Base-by-base conservation (phyloP, 2,797 vertebrate genomes). In the Eupleurogrammus muticus region DNA sequence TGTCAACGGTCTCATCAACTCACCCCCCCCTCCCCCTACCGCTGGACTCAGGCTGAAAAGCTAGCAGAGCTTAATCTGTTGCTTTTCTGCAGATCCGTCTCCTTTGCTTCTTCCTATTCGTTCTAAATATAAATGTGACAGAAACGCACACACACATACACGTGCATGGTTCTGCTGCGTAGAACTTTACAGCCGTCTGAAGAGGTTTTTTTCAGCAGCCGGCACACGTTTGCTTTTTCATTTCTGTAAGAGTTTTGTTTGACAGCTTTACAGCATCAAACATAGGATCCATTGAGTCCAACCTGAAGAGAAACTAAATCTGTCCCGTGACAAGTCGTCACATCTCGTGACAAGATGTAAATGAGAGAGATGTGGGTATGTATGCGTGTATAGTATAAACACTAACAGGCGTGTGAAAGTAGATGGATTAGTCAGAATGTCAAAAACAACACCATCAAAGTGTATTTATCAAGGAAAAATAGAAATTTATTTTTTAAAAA, bases 401-500 rank as follows among this genome's bases (percentile, higher is more conserved):
- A 42, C 4, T 5, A 38, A 38, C 13, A 12, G 36, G 5, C 36
- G 13, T 11, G 35, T 36, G 8, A 11, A 16, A 19, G 13, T 11
- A n/a, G 32, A n/a, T 16, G 5, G 4, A 11, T 48, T 13, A 4
- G n/a, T n/a, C n/a, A n/a, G n/a, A n/a, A 52, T 19, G 0, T 50
- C 47, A 8, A 21, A 51, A 35, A 32, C 51, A 13, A 66, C 1
- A 0, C 20, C n/a, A 1, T 9, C 17, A n/a, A 28, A 1, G 21
- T 1, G 0, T 19, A 3, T 11, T 67, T 19, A 54, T 23, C 2
- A 11, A 20, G 16, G 35, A 48, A 78, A 77, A 82, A 72, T 13
- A 66, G 2, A 17, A 40, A 84, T 80, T 90, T 5, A 71, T 40
- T 57, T 61, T 60, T 0, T 66, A 44, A 52, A 19, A 66, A 44